phyloP scores from a whole-genome alignment of 2,113 vertebrate species.

The Thunnus maccoyii region DNA sequence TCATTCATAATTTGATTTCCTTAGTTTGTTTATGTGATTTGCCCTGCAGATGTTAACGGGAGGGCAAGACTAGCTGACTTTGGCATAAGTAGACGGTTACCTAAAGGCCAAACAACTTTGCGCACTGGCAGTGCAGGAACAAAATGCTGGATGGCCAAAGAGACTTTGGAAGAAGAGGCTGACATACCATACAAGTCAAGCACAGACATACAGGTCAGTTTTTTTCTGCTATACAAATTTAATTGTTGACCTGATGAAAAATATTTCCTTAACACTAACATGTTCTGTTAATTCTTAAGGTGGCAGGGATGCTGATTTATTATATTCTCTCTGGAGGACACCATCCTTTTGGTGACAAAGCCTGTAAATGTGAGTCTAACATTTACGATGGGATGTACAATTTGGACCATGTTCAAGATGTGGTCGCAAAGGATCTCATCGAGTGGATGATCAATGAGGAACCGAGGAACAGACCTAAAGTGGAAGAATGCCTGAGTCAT shows the following conservation, averaged over 20 bases:
- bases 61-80: conserved; percentile 76
- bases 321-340: conserved; percentile 79
- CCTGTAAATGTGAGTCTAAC: conserved; percentile 14
- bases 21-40: neutral
- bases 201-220: conserved; percentile 77
- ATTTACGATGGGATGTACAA: conserved; percentile 62
- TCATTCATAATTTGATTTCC: neutral
- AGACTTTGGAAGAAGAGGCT: conserved; percentile 49
- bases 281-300: conserved; percentile 44
- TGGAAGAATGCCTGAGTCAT: conserved; percentile 72
- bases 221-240: neutral
- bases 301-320: conserved; percentile 81
- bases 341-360: conserved; percentile 73
- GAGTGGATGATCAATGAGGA: conserved; percentile 74
- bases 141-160: conserved; percentile 77
- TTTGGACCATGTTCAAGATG: conserved; percentile 72
- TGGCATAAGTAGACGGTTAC: conserved; percentile 75
- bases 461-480: conserved; percentile 61
- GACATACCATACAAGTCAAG: conserved; percentile 65
- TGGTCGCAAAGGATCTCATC: conserved; percentile 72
- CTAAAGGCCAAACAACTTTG: conserved; percentile 52
- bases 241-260: no score
- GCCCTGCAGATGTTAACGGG: conserved; percentile 50
- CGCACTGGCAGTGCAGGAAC: conserved; percentile 71
- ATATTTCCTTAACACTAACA: no score